Percentiles rank a stretch among this genome's conserved stretches.
phyloP scores from a whole-genome alignment of 2,113 vertebrate genomes.

The Glaucidium brasilianum region DNA sequence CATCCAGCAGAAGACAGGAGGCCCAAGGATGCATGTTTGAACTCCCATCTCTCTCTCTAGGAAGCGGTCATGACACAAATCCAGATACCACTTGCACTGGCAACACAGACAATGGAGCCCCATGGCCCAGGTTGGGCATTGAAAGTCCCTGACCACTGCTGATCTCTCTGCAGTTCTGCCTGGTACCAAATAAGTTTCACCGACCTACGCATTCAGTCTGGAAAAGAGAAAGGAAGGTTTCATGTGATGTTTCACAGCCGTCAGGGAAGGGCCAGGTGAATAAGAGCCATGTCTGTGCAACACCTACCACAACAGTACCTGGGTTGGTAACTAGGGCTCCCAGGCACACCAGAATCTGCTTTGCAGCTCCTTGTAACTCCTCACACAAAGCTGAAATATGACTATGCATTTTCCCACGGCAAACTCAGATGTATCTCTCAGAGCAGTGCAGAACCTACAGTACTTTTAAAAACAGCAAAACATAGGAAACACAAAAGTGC shows the following conservation, averaged over 20 bases:
- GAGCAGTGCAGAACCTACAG: background rate
- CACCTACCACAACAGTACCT: background rate
- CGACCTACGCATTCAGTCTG: fast-evolving
- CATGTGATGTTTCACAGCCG: fast-evolving
- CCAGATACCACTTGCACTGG: fast-evolving
- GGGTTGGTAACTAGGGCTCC: background rate
- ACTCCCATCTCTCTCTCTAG: background rate
- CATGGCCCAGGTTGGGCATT: background rate
- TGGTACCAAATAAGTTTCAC: background rate
- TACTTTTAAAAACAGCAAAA: background rate
- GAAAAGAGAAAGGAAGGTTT: background rate
- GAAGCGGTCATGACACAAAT: background rate
- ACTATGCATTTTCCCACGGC: background rate
- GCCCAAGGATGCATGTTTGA: background rate
- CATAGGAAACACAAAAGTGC: background rate
- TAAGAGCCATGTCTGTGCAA: background rate
- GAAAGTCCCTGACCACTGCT: background rate
- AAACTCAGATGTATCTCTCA: background rate
- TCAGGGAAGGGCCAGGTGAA: background rate
- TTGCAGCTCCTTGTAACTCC: background rate
- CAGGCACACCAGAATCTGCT: background rate
- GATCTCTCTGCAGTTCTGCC: background rate
- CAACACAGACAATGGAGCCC: background rate
- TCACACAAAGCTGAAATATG: background rate
- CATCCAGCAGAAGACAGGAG: background rate